phyloP scores from a whole-genome alignment of 37 sponge, comb jelly and placozoan species.

The Mnemiopsis leidyi region DNA sequence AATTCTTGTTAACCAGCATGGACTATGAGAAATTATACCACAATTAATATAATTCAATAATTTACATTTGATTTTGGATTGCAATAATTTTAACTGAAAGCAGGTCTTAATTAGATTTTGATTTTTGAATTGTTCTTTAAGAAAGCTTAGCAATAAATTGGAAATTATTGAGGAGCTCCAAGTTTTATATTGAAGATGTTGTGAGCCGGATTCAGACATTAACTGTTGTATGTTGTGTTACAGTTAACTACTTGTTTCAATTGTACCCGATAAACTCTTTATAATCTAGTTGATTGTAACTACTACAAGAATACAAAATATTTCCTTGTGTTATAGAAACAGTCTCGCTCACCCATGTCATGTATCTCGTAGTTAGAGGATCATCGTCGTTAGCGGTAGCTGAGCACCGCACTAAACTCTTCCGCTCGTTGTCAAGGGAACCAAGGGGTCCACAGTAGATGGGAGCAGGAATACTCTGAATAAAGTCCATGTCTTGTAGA shows the following conservation, averaged over 20 bases:
- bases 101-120: too few species aligned
- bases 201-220: not conserved
- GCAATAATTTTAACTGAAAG: not conserved
- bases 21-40: not conserved
- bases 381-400: constrained; percentile 18
- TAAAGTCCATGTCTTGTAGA: constrained; percentile 48
- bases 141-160: too few species aligned
- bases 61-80: not conserved
- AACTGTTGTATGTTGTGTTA: not conserved
- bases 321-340: too few species aligned
- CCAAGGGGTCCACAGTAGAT: constrained; percentile 61
- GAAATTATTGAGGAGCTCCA: not conserved
- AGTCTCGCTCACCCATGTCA: constrained; percentile 64
- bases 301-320: not conserved
- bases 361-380: constrained; percentile 11
- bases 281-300: not conserved
- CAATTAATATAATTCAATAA: not conserved
- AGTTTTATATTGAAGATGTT: not conserved
- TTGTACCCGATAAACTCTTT: not conserved
- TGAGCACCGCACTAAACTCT: constrained; percentile 56
- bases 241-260: not conserved
- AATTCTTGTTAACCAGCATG: not conserved
- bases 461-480: constrained; percentile 41
- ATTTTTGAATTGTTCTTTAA: too few species aligned
- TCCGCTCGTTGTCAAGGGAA: constrained; percentile 1